Conservation (phyloP, 1,140 invertebrate species). For the Andrena cerasifolii region DNA sequence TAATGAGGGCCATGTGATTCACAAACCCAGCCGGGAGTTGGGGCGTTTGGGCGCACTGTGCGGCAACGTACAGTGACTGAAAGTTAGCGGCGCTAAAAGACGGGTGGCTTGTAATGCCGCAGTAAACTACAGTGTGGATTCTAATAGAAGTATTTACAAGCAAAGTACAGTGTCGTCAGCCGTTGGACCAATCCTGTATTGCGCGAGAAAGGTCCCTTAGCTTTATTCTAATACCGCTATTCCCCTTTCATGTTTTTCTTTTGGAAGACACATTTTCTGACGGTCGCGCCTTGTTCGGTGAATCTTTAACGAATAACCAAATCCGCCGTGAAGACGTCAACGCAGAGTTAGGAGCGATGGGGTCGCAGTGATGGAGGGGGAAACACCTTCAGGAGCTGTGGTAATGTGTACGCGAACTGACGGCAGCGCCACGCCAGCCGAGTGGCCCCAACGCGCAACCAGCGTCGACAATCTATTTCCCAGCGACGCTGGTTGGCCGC, state of each 20-base stretch:
- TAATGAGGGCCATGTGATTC: conserved; percentile 80
- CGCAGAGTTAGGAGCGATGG: too few species aligned
- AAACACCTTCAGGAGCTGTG: too few species aligned
- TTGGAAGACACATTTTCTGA: conserved; percentile 96
- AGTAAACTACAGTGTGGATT: conserved; percentile 78
- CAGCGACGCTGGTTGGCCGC: too few species aligned
- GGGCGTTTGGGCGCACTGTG: conserved; percentile 75
- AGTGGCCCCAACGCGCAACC: too few species aligned
- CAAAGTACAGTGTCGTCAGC: conserved; percentile 65
- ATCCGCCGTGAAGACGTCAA: too few species aligned
- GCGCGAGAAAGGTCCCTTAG: not conserved
- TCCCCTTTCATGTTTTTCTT: conserved; percentile 69
- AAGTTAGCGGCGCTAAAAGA: conserved; percentile 72
- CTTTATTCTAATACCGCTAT: too few species aligned
- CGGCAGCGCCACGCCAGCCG: too few species aligned
- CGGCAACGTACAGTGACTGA: conserved; percentile 70
- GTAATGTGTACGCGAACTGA: too few species aligned
- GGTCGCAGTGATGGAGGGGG: too few species aligned
- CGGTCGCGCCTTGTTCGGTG: conserved; percentile 59
- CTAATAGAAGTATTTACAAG: conserved; percentile 80
- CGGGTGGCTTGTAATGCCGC: conserved; percentile 69
- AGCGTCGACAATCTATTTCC: too few species aligned
- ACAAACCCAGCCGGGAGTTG: conserved; percentile 79
- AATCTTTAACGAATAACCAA: too few species aligned
- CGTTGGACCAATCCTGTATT: conserved; percentile 28